These are phyloP conservation scores for Digitonthophagus gazella DNA, from an alignment of 2,888 invertebrate species.

Conservation along the genomic window DNA sequence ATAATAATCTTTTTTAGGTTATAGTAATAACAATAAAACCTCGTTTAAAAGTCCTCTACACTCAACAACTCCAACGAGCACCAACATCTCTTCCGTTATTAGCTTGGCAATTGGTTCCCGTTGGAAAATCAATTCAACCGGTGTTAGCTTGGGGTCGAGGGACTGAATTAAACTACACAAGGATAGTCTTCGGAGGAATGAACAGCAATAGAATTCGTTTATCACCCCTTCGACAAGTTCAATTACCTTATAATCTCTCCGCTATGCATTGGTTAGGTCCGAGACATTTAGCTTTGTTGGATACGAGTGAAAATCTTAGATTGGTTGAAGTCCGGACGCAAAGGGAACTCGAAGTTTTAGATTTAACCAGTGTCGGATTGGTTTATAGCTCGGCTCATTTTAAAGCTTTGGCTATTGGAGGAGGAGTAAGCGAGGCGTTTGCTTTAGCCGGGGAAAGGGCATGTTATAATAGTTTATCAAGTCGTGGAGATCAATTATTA, in stretches of 20 bases:
- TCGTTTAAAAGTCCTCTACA: conserved; percentile 73
- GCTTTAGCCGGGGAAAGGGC: conserved; percentile 71
- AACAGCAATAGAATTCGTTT: conserved; percentile 51
- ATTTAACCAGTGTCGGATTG: conserved; percentile 75
- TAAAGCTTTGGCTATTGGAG: conserved; percentile 91
- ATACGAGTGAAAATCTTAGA: conserved; percentile 81
- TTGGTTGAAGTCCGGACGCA: conserved; percentile 87
- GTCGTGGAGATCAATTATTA: conserved; percentile 66
- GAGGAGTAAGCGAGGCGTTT: conserved; percentile 83
- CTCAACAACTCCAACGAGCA: conserved; percentile 68
- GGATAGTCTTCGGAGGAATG: conserved; percentile 60
- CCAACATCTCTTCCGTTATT: conserved; percentile 82
- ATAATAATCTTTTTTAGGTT: conserved; percentile 55
- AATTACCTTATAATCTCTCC: conserved; percentile 68
- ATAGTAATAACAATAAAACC: conserved; percentile 78
- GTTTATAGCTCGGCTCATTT: conserved; percentile 87
- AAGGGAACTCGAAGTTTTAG: conserved; percentile 80
- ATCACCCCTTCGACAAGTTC: conserved; percentile 68
- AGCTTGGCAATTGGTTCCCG: conserved; percentile 89
- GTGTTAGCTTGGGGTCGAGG: conserved; percentile 88
- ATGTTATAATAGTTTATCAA: conserved; percentile 71
- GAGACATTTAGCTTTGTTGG: conserved; percentile 79
- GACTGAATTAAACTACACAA: conserved; percentile 80
- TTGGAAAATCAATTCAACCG: conserved; percentile 73
- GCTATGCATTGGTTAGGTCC: conserved; percentile 82